Conservation (phyloP, 1,140 invertebrate species). For the Lordiphosa clarofinis region DNA sequence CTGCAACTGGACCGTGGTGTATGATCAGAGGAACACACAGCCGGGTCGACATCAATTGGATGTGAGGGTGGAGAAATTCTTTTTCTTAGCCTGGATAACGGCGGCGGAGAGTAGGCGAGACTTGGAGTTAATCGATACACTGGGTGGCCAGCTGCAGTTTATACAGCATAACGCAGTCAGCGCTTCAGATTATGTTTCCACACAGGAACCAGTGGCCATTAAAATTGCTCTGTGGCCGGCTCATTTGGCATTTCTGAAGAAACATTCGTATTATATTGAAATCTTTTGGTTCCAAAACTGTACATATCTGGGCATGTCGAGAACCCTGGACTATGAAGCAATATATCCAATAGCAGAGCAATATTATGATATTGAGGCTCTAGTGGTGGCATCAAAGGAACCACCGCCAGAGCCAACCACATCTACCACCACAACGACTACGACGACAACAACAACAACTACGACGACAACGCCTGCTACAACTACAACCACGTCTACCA, state of each 20-base stretch:
- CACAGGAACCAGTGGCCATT: constrained; percentile 82
- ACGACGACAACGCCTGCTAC: constrained; percentile 81
- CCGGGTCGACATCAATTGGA: constrained; percentile 83
- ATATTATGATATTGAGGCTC: constrained; percentile 84
- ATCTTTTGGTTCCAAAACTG: constrained; percentile 91
- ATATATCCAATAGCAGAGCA: constrained; percentile 83
- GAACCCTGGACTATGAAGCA: constrained; percentile 82
- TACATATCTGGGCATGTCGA: constrained; percentile 84
- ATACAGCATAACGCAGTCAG: constrained; percentile 83
- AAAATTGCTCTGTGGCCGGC: constrained; percentile 82
- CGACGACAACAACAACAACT: constrained; percentile 80
- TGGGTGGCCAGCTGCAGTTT: constrained; percentile 84
- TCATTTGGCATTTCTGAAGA: constrained; percentile 83
- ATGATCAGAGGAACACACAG: constrained; percentile 79
- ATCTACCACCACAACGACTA: constrained; percentile 82
- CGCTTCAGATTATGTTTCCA: constrained; percentile 83
- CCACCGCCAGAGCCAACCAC: constrained; percentile 83
- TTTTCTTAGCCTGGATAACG: constrained; percentile 52
- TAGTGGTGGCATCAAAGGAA: constrained; percentile 85
- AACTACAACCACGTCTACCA: constrained; percentile 54
- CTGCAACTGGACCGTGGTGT: constrained; percentile 83
- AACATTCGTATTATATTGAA: constrained; percentile 83
- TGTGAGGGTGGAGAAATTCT: constrained; percentile 81
- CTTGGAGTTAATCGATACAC: constrained; percentile 81
- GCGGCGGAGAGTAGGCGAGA: constrained; percentile 53